Base-by-base conservation (phyloP, 2,888 invertebrate genomes). In the Salticus scenicus region DNA sequence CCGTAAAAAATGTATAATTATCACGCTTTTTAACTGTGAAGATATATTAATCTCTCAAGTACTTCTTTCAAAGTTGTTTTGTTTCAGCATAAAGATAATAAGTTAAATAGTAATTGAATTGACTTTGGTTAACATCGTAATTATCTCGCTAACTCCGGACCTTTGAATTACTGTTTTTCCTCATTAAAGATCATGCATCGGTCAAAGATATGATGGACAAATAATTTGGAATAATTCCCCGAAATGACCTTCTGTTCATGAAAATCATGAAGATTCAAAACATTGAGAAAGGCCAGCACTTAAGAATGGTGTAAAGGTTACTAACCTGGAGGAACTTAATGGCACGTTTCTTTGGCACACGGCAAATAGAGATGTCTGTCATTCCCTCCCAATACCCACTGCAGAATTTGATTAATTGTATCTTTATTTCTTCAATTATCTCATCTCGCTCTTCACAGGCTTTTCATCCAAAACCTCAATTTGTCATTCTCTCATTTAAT, bases 361-460 rank as follows among this genome's bases (percentile, higher is more conserved):
- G 20, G 51, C 74, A 81, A 74, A 81, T 81, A 75, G 74, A 82
- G 75, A 82, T 71, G 82, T 82, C 75, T 82, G 82, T 82, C 82
- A 76, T 41, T n/a, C 75, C 41, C 47, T 28, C 41, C 17, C 69
- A 12, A 47, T 67, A 51, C 66, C 57, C 42, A 70, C 64, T 75
- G 70, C 28, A 41, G 28, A 63, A 30, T 67, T 69, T 81, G 81
- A 81, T 76, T 70, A 82, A 82, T 82, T 75, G 33, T 51, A 33
- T 76, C 76, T 71, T 74, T 63, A 76, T 82, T 75, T 76, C 82
- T 76, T 75, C 71, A 71, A 82, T 82, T 82, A 82, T 71, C 42
- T 70, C 63, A 64, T 71, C 82, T 71, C 66, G 12, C 37, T 71
- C 20, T 64, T 47, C 71, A 82, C 76, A 71, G 73, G 80, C 64